These are phyloP conservation scores for Cercopithecus mitis DNA, from an alignment of 2,797 vertebrate species.

Conservation along the genomic window DNA sequence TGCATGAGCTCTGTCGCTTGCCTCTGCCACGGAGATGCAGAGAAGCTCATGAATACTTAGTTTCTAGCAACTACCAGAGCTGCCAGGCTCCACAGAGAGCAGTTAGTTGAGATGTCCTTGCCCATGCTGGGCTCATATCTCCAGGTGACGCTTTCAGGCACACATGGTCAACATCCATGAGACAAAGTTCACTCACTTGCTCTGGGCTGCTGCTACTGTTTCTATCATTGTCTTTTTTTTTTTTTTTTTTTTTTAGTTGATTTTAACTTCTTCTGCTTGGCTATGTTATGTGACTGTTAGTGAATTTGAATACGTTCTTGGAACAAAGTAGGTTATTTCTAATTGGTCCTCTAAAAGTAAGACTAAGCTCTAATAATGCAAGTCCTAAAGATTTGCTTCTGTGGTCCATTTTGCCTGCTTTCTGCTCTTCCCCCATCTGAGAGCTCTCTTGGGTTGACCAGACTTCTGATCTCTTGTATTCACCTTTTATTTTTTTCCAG, in stretches of 20 bases:
- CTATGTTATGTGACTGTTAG: neutral
- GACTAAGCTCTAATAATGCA: neutral
- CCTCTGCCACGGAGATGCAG: conserved; percentile 80
- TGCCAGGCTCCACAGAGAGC: conserved; percentile 78
- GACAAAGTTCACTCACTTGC: neutral
- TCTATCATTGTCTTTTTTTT: neutral
- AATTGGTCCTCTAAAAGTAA: neutral
- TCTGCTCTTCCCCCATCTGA: rapidly evolving
- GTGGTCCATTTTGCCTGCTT: neutral
- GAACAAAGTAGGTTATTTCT: neutral
- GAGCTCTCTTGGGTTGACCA: neutral
- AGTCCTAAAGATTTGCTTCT: neutral
- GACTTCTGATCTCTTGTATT: neutral
- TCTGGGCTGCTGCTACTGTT: neutral
- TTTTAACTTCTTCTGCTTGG: conserved; percentile 1
- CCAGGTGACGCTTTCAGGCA: neutral
- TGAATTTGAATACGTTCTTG: neutral
- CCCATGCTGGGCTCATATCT: neutral
- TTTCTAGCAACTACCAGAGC: conserved; percentile 80
- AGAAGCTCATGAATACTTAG: conserved; percentile 82
- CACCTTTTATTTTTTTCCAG: neutral
- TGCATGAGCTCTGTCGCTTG: conserved; percentile 82
- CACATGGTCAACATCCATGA: neutral
- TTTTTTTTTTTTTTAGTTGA: neutral
- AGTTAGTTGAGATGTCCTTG: conserved; percentile 28